Evolutionary conservation across 2,797 vertebrate species (phyloP).

Genomic region (Pseudochirops corinnae): DNA sequence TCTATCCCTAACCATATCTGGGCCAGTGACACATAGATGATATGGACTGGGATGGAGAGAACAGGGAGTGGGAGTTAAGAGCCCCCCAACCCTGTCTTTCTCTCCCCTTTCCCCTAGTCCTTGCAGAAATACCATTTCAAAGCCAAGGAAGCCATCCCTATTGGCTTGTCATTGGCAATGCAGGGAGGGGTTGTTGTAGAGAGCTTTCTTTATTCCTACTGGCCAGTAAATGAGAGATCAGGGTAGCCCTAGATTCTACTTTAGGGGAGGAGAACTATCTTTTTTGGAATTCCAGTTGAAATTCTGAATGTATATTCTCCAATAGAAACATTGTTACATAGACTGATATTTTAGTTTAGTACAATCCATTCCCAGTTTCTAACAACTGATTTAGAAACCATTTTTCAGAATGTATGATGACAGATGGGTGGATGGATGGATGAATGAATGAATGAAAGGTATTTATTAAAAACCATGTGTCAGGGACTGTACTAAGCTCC

Average conservation of each 20-base stretch:
- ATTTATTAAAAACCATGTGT: background rate
- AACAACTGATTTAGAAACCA: background rate
- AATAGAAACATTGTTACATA: background rate
- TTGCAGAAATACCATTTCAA: background rate
- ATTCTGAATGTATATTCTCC: background rate
- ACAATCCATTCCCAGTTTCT: background rate
- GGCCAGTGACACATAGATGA: background rate
- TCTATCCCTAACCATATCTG: background rate
- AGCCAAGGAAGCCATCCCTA: background rate
- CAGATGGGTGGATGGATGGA: background rate
- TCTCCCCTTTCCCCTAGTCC: background rate
- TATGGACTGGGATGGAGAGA: background rate
- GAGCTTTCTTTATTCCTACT: background rate
- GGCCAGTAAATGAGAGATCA: background rate
- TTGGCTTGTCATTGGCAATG: background rate
- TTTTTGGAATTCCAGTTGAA: background rate
- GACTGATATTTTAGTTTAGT: background rate
- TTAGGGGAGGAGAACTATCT: background rate
- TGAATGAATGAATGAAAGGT: background rate
- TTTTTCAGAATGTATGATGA: background rate
- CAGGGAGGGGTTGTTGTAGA: background rate
- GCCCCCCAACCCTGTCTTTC: background rate
- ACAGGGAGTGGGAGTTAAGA: background rate
- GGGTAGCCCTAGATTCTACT: background rate
- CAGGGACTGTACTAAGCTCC: background rate